Conservation (phyloP, 2,888 invertebrate genomes). For the Gortyna flavago region DNA sequence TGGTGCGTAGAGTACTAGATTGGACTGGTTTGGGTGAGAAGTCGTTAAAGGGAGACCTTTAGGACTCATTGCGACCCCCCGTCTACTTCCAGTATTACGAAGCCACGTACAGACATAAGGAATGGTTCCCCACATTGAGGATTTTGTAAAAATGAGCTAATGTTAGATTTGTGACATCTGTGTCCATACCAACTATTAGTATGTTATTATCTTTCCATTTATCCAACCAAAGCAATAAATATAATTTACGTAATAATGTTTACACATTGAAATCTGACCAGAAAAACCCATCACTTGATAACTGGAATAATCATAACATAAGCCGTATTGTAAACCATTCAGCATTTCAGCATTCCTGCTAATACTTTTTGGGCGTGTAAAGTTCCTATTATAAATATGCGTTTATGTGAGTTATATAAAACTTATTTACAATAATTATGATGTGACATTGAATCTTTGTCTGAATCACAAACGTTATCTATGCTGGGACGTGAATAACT, state of each 20-base stretch:
- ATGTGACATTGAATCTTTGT: constrained; percentile 48
- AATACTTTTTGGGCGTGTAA: background rate
- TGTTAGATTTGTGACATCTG: background rate
- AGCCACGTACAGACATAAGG: background rate
- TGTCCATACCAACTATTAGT: background rate
- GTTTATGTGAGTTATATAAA: constrained; percentile 26
- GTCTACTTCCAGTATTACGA: background rate
- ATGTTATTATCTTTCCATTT: background rate
- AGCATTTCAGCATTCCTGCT: background rate
- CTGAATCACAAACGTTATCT: constrained; percentile 34
- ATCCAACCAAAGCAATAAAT: background rate
- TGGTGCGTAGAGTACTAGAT: too few species aligned
- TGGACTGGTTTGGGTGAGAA: background rate
- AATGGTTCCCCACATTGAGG: background rate
- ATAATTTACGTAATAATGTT: constrained; percentile 10
- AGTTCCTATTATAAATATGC: background rate
- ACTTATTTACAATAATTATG: constrained; percentile 9
- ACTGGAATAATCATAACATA: background rate
- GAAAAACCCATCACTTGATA: constrained; percentile 10
- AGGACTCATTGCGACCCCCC: too few species aligned
- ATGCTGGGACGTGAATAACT: constrained; percentile 13
- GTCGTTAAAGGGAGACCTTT: background rate
- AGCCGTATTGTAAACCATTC: constrained; percentile 1
- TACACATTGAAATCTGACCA: background rate
- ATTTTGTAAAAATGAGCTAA: background rate